phyloP scores from a whole-genome alignment of 2,797 vertebrate genomes.

The Sebastes vulpes region DNA sequence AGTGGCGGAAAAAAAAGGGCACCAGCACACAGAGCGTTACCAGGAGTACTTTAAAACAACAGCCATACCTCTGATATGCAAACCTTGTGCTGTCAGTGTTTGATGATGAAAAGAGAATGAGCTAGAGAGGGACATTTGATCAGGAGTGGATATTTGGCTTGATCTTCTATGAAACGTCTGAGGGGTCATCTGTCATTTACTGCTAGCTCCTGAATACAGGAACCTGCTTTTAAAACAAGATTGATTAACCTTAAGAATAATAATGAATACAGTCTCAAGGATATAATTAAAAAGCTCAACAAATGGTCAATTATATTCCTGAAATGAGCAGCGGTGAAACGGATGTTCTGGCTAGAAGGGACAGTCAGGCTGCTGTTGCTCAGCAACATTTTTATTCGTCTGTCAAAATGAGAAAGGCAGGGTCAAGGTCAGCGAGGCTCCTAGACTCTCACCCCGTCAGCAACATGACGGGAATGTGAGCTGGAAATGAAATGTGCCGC shows the following conservation, averaged over 20 bases:
- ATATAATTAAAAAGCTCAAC: conserved; percentile 4
- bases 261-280: neutral
- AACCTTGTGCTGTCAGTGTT: neutral
- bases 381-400: conserved; percentile 37
- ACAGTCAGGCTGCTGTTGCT: conserved; percentile 36
- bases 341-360: neutral
- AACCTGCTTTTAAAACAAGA: neutral
- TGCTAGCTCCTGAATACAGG: neutral
- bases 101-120: neutral
- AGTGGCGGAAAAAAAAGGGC: neutral
- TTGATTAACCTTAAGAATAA: conserved; percentile 1
- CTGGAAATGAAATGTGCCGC: conserved; percentile 34
- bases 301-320: conserved; percentile 1
- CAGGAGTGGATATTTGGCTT: neutral
- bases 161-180: neutral
- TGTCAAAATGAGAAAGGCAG: conserved; percentile 17
- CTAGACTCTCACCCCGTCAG: conserved; percentile 30
- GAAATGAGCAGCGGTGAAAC: neutral
- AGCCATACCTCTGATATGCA: neutral
- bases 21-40: neutral
- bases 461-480: conserved; percentile 32
- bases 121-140: neutral
- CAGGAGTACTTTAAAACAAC: neutral
- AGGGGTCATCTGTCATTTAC: conserved; percentile 12
- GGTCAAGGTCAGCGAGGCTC: conserved; percentile 42